Percentiles rank a stretch among this genome's conserved stretches.
Conservation (phyloP, 2,888 invertebrate species). For the Pterostichus niger region DNA sequence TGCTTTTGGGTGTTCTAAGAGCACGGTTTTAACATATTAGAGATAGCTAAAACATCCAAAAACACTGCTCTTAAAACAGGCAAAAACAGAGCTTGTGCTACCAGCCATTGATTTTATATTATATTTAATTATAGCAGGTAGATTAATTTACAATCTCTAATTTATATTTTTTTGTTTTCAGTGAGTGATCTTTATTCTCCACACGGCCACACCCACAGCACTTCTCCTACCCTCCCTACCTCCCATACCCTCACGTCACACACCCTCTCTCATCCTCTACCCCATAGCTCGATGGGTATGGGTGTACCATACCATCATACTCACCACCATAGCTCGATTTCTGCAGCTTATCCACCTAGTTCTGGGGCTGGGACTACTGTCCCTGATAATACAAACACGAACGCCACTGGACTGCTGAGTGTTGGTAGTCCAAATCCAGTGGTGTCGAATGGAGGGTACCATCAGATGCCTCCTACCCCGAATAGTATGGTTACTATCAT, state of each 20-base stretch:
- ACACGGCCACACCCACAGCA: slow-evolving; percentile 74
- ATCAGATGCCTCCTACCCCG: slow-evolving; percentile 76
- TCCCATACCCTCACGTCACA: slow-evolving; percentile 68
- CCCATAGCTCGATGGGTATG: slow-evolving; percentile 15
- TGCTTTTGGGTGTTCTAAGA: too few relatives aligned
- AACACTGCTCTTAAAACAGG: too few relatives aligned
- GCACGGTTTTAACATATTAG: too few relatives aligned
- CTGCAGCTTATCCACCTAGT: slow-evolving; percentile 67
- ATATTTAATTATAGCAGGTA: background rate
- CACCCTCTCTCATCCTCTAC: background rate
- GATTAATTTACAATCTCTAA: background rate
- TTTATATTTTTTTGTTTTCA: slow-evolving; percentile 51
- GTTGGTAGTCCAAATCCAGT: slow-evolving; percentile 38
- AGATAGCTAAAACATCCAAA: too few relatives aligned
- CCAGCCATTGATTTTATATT: too few relatives aligned
- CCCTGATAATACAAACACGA: slow-evolving; percentile 69
- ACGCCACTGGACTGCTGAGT: slow-evolving; percentile 38
- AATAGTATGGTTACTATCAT: slow-evolving; percentile 78
- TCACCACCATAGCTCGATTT: slow-evolving; percentile 76
- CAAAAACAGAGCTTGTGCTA: too few relatives aligned
- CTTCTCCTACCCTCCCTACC: slow-evolving; percentile 75
- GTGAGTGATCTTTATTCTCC: slow-evolving; percentile 75
- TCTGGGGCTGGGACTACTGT: slow-evolving; percentile 68
- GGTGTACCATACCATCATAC: slow-evolving; percentile 74
- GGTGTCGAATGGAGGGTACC: slow-evolving; percentile 61